These are phyloP conservation scores for Falco cherrug DNA, from an alignment of 2,797 vertebrate species.

Conservation along the genomic window DNA sequence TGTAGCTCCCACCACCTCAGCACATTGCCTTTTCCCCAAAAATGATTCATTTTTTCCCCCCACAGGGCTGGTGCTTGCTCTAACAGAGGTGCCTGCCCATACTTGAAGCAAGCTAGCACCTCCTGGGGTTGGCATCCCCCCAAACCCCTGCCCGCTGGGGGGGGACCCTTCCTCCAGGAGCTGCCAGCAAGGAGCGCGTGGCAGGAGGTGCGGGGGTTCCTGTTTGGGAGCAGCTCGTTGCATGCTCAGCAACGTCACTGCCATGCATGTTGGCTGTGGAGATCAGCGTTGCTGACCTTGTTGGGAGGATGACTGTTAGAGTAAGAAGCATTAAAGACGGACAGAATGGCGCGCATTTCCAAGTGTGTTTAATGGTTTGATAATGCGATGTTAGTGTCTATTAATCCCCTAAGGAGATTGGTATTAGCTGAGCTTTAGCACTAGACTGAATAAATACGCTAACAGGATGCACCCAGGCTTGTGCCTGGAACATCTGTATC, in stretches of 20 bases:
- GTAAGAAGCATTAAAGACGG: constrained; percentile 19
- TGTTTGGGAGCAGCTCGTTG: neutral
- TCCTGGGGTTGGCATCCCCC: neutral
- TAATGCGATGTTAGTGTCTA: constrained; percentile 73
- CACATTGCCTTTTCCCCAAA: neutral
- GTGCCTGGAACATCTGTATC: constrained; percentile 74
- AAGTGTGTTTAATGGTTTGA: constrained; percentile 78
- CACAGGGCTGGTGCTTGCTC: rapidly evolving
- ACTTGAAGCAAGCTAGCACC: neutral
- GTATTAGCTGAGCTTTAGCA: constrained; percentile 78
- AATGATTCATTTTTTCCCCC: neutral
- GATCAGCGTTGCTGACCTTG: neutral
- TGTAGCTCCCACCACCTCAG: neutral
- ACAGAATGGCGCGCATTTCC: neutral
- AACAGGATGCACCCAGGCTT: constrained; percentile 59
- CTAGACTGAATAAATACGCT: constrained; percentile 68
- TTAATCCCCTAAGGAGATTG: constrained; percentile 80
- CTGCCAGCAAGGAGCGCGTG: neutral
- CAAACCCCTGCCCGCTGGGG: neutral
- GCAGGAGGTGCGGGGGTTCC: neutral
- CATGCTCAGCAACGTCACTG: neutral
- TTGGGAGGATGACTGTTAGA: neutral
- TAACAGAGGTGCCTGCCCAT: neutral
- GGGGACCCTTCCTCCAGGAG: neutral
- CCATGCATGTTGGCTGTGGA: rapidly evolving